Evolutionary conservation across 1,140 invertebrate genomes (phyloP).

Genomic region (Diachasmimorpha longicaudata): DNA sequence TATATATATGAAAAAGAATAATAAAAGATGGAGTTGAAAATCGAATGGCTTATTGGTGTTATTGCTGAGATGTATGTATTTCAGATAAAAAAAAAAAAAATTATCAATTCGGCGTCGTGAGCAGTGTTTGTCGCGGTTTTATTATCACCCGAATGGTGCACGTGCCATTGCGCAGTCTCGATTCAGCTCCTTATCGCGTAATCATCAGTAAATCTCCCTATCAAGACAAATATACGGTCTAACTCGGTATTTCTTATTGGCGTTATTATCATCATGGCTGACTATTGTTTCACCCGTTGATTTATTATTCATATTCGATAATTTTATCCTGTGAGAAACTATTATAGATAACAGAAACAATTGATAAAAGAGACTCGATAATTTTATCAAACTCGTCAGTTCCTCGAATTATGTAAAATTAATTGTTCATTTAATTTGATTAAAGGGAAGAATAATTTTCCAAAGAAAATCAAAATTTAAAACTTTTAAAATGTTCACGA

Average conservation of each 20-base stretch:
- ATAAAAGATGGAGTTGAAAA: background rate
- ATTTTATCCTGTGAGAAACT: background rate
- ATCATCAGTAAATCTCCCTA: constrained; percentile 55
- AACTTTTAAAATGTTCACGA: too few species aligned
- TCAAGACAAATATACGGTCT: constrained; percentile 31
- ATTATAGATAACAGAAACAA: too few species aligned
- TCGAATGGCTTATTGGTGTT: background rate
- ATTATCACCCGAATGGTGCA: background rate
- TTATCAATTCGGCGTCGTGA: background rate
- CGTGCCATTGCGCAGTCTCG: constrained; percentile 24
- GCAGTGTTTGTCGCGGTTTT: constrained; percentile 1
- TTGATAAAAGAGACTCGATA: too few species aligned
- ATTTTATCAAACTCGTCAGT: too few species aligned
- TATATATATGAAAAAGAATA: background rate
- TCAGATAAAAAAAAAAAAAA: background rate
- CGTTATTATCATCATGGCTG: background rate
- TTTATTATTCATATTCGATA: background rate
- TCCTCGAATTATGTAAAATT: too few species aligned
- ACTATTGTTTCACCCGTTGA: background rate
- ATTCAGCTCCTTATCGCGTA: constrained; percentile 47
- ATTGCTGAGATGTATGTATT: background rate
- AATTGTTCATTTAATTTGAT: too few species aligned
- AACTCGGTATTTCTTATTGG: background rate
- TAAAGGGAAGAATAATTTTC: too few species aligned
- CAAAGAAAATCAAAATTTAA: too few species aligned